Conservation (phyloP, 1,140 invertebrate genomes). For the Spodoptera frugiperda region DNA sequence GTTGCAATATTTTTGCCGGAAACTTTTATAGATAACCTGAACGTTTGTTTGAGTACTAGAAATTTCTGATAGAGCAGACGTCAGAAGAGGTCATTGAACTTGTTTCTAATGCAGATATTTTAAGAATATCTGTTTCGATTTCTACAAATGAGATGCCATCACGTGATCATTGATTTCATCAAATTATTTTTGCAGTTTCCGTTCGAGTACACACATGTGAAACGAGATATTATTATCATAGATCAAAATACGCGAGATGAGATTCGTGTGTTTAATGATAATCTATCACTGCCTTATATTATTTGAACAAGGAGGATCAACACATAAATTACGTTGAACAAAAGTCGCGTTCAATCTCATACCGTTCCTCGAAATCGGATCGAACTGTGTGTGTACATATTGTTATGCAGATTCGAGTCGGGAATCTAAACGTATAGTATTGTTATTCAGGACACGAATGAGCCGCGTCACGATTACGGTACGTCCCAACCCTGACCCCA, state of each 20-base stretch:
- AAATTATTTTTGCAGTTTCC: neutral
- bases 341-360: slow-evolving; percentile 35
- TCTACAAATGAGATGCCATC: slow-evolving; percentile 25
- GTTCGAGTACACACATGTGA: neutral
- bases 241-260: neutral
- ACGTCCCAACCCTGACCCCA: slow-evolving; percentile 74
- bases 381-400: slow-evolving; percentile 39
- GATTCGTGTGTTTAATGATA: neutral
- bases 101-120: slow-evolving; percentile 23
- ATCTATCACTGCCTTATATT: slow-evolving; percentile 29
- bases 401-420: slow-evolving; percentile 66
- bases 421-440: slow-evolving; percentile 66
- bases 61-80: slow-evolving; percentile 16
- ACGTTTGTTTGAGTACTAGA: neutral
- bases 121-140: slow-evolving; percentile 34
- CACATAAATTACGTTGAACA: slow-evolving; percentile 6
- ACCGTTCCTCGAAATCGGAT: slow-evolving; percentile 36
- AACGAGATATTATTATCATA: neutral
- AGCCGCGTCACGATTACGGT: slow-evolving; percentile 64
- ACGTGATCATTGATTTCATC: neutral
- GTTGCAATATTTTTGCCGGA: neutral
- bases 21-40: slow-evolving; percentile 36
- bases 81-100: slow-evolving; percentile 36
- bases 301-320: slow-evolving; percentile 23
- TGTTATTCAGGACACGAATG: slow-evolving; percentile 69